Evolutionary conservation across 2,888 invertebrate species (phyloP).

Genomic region (Thecophora atra): DNA sequence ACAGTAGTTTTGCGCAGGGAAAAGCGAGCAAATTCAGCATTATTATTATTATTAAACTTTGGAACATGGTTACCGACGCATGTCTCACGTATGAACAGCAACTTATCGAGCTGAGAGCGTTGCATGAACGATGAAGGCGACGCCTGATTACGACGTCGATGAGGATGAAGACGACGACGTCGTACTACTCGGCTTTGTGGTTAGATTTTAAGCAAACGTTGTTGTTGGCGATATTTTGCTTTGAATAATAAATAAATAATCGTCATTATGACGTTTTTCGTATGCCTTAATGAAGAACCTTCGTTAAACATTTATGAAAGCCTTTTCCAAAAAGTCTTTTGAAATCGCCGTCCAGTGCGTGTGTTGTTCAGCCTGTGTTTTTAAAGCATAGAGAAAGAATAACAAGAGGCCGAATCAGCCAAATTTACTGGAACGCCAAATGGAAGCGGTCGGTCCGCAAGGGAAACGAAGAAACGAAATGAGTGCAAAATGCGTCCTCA

Average conservation of each 20-base stretch:
- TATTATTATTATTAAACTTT: conserved; percentile 22
- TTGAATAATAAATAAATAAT: not conserved
- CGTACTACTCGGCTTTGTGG: conserved; percentile 21
- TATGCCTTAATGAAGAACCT: too few species aligned
- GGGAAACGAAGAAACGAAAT: too few species aligned
- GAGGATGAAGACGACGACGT: conserved; percentile 14
- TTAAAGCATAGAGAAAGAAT: too few species aligned
- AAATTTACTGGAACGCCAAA: too few species aligned
- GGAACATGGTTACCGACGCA: conserved; percentile 1
- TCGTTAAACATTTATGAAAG: too few species aligned
- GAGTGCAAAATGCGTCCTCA: too few species aligned
- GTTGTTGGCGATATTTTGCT: not conserved
- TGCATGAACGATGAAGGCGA: not conserved
- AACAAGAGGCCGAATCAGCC: too few species aligned
- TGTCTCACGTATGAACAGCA: conserved; percentile 1
- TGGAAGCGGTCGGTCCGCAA: too few species aligned
- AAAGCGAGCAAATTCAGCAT: not conserved
- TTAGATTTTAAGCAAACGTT: not conserved
- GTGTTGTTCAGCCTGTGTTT: too few species aligned
- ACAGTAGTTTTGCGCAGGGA: conserved; percentile 22
- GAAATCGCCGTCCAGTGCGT: too few species aligned
- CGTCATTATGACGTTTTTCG: not conserved
- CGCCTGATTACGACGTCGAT: too few species aligned
- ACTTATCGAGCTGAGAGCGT: conserved; percentile 2
- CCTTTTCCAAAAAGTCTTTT: too few species aligned